Base-by-base conservation (phyloP, 2,888 invertebrate genomes). In the Rhingia rostrata region DNA sequence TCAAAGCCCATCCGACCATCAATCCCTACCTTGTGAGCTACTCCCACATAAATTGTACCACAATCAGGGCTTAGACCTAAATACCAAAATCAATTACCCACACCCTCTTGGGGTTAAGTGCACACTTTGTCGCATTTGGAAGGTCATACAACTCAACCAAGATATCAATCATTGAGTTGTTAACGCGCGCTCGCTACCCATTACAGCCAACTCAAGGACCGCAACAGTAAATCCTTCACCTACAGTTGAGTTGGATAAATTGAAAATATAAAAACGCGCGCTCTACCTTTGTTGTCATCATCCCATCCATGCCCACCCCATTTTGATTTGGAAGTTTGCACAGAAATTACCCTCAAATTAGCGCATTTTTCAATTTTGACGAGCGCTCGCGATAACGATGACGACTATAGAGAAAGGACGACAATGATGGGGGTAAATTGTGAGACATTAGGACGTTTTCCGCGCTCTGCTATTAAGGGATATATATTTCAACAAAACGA, bases 51-150 rank as follows among this genome's bases (percentile, higher is more conserved):
- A 70, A 80, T 70, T 66, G 63, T 67, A 32, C 84, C 69, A 69
- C 69, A 80, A 84, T 84, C 80, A 84, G 73, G 66, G 33, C 47
- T 80, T 37, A 84, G 64, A 75, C 74, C 80, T 80, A 80, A 84
- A 84, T 84, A 84, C 64, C 70, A 70, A 84, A 84, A 84, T 84
- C 80, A 84, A 84, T 84, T 84, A 84, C 74, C 74, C 80, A 70
- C 63, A 43, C 32, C 63, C 47, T n/a, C 72, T 75, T 14, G 39
- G 75, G 61, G 49, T 41, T 22, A 22, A 22, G 33, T 58, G 56
- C 47, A 10, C 54, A 45, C 60, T 47, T 47, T 30, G 4, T 12
- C 2, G 49, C 35, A 49, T 79, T 64, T 63, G 35, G 79, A 22
- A 69, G 69, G 74, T 79, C 79, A 70, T 66, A 47, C 73, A 64